A percentile compares a stretch with the other conserved stretches of the same genome.
Conservation (phyloP, 1,140 invertebrate genomes). For the Nomia melanderi region DNA sequence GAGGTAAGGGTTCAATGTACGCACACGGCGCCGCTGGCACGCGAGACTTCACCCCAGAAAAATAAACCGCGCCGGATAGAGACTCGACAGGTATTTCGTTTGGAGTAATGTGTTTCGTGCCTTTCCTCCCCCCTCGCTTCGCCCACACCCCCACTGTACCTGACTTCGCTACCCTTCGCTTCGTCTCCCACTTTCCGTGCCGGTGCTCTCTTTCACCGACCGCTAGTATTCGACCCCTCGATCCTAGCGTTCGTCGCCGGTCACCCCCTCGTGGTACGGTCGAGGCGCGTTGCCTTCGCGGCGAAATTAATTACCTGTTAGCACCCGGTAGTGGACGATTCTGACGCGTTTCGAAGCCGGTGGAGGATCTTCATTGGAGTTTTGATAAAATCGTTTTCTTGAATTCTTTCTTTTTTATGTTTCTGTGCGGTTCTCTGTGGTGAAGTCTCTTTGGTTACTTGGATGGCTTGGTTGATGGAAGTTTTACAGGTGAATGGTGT, state of each 20-base stretch:
- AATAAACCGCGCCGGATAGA: conserved; percentile 19
- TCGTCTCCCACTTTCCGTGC: too few species aligned
- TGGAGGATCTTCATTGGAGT: neutral
- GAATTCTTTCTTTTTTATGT: too few species aligned
- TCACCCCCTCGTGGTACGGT: neutral
- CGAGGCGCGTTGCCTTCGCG: neutral
- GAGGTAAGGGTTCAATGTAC: conserved; percentile 66
- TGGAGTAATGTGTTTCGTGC: neutral
- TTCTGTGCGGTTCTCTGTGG: too few species aligned
- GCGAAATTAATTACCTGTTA: conserved; percentile 9
- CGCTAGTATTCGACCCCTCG: conserved; percentile 1
- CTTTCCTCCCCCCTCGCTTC: neutral
- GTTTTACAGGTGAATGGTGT: too few species aligned
- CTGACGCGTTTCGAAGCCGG: neutral
- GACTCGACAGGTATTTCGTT: neutral
- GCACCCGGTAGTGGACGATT: neutral
- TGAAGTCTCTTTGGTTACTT: too few species aligned
- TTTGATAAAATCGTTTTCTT: neutral
- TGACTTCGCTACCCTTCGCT: too few species aligned
- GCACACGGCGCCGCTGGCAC: conserved; percentile 37
- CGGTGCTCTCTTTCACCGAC: too few species aligned
- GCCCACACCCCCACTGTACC: neutral
- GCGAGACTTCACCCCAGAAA: conserved; percentile 45
- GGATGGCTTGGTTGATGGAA: too few species aligned
- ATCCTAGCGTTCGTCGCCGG: conserved; percentile 7